Conservation (phyloP, 2,113 vertebrate species). For the Cathartes aura region DNA sequence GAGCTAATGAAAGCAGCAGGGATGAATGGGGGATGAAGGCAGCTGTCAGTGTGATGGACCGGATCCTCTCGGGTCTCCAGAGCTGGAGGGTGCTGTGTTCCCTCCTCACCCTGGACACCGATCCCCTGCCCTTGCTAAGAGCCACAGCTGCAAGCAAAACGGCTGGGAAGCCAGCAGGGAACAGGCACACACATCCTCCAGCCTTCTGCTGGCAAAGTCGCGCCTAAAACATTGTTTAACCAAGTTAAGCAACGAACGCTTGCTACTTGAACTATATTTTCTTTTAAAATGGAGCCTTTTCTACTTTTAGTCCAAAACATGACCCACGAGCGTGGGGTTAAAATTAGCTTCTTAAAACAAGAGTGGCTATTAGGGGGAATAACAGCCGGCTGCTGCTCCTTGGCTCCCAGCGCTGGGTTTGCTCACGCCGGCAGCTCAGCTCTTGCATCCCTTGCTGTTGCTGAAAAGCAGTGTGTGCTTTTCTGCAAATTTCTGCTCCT, state of each 20-base stretch:
- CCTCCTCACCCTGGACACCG: not conserved
- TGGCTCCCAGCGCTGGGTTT: not conserved
- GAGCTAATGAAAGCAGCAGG: not conserved
- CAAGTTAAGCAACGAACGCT: no score
- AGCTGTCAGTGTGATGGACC: not conserved
- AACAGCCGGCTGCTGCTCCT: not conserved
- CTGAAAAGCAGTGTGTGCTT: not conserved
- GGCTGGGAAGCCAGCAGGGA: not conserved
- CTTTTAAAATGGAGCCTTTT: not conserved
- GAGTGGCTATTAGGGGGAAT: not conserved
- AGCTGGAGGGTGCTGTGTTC: not conserved
- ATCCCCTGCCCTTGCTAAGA: not conserved
- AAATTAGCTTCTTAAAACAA: not conserved
- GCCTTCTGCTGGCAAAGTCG: not conserved
- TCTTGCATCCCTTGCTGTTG: not conserved
- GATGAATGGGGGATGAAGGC: not conserved
- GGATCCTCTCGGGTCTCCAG: rapidly evolving
- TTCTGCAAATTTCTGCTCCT: not conserved
- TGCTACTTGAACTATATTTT: not conserved
- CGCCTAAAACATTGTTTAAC: rapidly evolving
- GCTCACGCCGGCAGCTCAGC: rapidly evolving
- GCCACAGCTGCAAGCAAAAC: not conserved
- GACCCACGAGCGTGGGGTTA: not conserved
- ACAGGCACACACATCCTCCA: rapidly evolving
- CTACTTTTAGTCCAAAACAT: not conserved